Conservation (phyloP, 2,113 vertebrate species). For the Sakesphorus luctuosus region DNA sequence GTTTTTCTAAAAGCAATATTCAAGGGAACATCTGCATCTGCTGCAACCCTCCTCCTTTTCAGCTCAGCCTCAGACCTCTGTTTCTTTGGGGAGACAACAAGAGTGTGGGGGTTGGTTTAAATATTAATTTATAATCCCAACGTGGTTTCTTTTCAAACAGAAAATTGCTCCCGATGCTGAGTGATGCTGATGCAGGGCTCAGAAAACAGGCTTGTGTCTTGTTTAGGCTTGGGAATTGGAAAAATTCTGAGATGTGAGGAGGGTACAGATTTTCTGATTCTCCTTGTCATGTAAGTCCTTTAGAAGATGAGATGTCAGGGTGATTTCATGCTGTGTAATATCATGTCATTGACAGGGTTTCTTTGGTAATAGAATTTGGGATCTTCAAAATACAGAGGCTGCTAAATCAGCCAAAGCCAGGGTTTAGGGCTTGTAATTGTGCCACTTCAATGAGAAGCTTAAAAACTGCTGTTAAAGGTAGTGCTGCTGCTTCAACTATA, state of each 20-base stretch:
- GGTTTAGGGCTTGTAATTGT: neutral
- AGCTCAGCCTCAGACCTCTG: neutral
- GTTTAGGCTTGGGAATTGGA: constrained; percentile 17
- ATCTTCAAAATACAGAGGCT: neutral
- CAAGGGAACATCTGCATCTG: neutral
- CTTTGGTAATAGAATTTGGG: constrained; percentile 15
- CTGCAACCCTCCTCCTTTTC: neutral
- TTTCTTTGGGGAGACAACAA: neutral
- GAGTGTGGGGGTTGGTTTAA: neutral
- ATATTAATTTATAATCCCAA: constrained; percentile 5
- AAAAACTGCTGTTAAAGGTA: neutral
- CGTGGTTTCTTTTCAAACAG: neutral
- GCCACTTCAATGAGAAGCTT: neutral
- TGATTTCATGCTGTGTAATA: constrained; percentile 46
- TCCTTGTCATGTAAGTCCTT: neutral
- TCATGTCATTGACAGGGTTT: neutral
- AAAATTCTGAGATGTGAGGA: constrained; percentile 16
- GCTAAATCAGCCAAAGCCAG: neutral
- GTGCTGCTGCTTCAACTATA: neutral
- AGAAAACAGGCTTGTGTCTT: neutral
- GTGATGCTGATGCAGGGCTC: neutral
- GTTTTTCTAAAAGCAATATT: neutral
- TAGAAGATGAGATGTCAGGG: neutral
- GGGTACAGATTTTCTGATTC: neutral
- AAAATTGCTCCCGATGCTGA: neutral